A percentile compares a stretch with the other conserved stretches of the same genome.
phyloP scores from a whole-genome alignment of 1,140 invertebrate genomes.

The Dufourea novaeangliae region DNA sequence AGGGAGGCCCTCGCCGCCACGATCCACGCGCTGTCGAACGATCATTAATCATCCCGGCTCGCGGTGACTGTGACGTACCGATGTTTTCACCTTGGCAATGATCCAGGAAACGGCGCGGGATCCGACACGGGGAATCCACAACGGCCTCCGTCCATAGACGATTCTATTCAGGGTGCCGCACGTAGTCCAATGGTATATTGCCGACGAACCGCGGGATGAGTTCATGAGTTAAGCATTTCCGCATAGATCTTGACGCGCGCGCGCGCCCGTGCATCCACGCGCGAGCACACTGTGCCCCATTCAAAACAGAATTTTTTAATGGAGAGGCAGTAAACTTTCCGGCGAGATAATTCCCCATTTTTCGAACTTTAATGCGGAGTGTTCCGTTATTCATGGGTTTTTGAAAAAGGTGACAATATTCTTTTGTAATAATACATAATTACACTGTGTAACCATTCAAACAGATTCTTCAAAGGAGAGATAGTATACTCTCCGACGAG shows the following conservation, averaged over 20 bases:
- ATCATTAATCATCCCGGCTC: constrained; percentile 61
- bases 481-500: too few species aligned
- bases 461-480: too few species aligned
- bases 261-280: constrained; percentile 12
- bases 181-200: constrained; percentile 63
- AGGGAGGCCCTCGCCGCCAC: constrained; percentile 16
- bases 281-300: constrained; percentile 12
- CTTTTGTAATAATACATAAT: too few species aligned
- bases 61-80: constrained; percentile 63
- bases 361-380: too few species aligned
- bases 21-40: constrained; percentile 50
- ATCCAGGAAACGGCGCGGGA: constrained; percentile 69
- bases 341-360: too few species aligned
- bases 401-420: too few species aligned
- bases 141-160: constrained; percentile 53
- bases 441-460: too few species aligned
- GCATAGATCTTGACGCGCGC: constrained; percentile 50
- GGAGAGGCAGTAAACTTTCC: too few species aligned
- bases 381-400: too few species aligned
- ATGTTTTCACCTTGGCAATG: constrained; percentile 74
- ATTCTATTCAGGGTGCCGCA: constrained; percentile 59
- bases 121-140: constrained; percentile 37
- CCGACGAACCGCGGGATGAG: constrained; percentile 52
- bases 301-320: background rate
- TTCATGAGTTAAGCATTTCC: constrained; percentile 65